Conservation (phyloP, 2,888 invertebrate species). For the Ethmia dodecea region DNA sequence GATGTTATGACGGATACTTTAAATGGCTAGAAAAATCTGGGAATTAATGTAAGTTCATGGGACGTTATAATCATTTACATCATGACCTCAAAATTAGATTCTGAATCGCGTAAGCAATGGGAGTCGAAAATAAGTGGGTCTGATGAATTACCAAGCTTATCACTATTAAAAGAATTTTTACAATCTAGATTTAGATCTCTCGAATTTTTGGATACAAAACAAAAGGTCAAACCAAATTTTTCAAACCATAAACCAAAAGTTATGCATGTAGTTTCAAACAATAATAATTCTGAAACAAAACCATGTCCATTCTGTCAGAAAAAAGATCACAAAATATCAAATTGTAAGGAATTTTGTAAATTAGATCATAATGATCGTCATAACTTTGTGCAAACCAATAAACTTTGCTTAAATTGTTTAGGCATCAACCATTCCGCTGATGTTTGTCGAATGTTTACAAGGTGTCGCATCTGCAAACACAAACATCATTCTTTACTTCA, state of each 20-base stretch:
- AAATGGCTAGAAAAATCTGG: constrained; percentile 10
- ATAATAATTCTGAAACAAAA: constrained; percentile 3
- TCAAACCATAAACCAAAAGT: constrained; percentile 1
- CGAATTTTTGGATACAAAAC: constrained; percentile 17
- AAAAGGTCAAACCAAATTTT: constrained; percentile 1
- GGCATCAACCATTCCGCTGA: constrained; percentile 18
- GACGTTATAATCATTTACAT: constrained; percentile 20
- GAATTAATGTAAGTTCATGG: constrained; percentile 15
- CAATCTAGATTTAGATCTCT: constrained; percentile 17
- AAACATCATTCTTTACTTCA: constrained; percentile 20
- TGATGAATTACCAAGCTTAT: constrained; percentile 20
- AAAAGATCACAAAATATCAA: constrained; percentile 18
- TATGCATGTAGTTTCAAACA: not conserved
- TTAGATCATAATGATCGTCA: constrained; percentile 11
- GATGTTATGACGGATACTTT: constrained; percentile 15
- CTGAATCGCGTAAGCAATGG: constrained; percentile 18
- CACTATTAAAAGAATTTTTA: constrained; percentile 17
- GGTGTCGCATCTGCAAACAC: constrained; percentile 17
- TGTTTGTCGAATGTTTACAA: constrained; percentile 11
- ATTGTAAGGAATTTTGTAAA: constrained; percentile 21
- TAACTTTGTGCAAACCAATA: constrained; percentile 16
- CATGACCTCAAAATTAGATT: constrained; percentile 16
- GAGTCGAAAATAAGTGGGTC: constrained; percentile 12
- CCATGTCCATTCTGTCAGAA: constrained; percentile 21
- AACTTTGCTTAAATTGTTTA: constrained; percentile 24